phyloP scores from a whole-genome alignment of 2,888 invertebrate genomes.

The Dicranocentrus wangi region DNA sequence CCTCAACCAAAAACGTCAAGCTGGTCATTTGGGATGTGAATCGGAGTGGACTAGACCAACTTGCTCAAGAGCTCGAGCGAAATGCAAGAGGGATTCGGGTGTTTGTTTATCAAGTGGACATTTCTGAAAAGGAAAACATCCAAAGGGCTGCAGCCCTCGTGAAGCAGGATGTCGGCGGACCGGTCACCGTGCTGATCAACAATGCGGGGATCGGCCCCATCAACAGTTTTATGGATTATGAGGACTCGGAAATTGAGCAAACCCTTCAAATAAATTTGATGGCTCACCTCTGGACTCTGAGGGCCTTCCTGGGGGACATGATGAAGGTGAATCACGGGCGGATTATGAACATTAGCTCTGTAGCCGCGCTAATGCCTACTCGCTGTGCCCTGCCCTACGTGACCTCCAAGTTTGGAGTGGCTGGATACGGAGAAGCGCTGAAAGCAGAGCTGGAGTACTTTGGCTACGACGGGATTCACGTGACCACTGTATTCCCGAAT shows the following conservation, averaged over 20 bases:
- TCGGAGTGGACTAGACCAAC: conserved; percentile 76
- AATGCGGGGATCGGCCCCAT: conserved; percentile 58
- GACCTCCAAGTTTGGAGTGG: conserved; percentile 48
- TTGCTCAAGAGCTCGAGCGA: conserved; percentile 75
- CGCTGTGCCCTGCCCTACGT: conserved; percentile 15
- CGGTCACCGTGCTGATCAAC: conserved; percentile 60
- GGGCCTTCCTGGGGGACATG: conserved; percentile 63
- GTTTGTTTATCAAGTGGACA: conserved; percentile 78
- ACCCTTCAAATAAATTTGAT: conserved; percentile 58
- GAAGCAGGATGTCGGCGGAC: conserved; percentile 43
- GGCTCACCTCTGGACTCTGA: conserved; percentile 64
- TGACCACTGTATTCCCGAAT: conserved; percentile 24
- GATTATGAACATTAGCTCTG: conserved; percentile 50
- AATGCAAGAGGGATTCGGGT: conserved; percentile 77
- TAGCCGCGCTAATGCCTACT: background rate
- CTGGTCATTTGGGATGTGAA: conserved; percentile 83
- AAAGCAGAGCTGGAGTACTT: conserved; percentile 28
- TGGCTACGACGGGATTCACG: conserved; percentile 6
- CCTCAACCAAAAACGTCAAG: conserved; percentile 76
- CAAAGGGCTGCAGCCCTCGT: conserved; percentile 17
- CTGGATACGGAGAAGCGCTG: conserved; percentile 37
- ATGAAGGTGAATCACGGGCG: conserved; percentile 52
- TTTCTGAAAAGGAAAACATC: conserved; percentile 77
- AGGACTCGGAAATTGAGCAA: conserved; percentile 50
- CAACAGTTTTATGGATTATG: conserved; percentile 36